phyloP scores from a whole-genome alignment of 2,113 vertebrate species.

The Coracopsis vasa region DNA sequence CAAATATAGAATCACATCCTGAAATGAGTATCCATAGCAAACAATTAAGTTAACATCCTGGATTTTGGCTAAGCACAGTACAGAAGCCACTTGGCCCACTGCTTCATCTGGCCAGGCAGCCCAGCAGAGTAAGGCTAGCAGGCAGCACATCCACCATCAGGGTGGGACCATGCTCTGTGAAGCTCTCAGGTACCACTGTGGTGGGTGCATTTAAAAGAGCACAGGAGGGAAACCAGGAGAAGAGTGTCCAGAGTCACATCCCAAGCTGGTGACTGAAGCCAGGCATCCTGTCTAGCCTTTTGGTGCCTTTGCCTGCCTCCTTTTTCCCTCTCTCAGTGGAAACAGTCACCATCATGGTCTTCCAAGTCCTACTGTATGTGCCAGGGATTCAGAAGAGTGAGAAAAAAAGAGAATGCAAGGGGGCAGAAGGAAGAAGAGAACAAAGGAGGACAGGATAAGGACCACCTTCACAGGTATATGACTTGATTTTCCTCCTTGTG shows the following conservation, averaged over 20 bases:
- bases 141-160: not conserved
- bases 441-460: not conserved
- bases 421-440: not conserved
- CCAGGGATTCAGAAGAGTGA: not conserved
- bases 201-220: not conserved
- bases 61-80: not conserved
- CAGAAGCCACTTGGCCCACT: not conserved
- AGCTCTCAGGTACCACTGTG: not conserved
- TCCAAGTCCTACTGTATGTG: not conserved
- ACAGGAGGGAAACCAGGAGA: not conserved
- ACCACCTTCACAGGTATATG: not conserved
- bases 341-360: not conserved
- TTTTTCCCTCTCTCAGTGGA: not conserved
- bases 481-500: not conserved
- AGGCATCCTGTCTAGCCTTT: not conserved
- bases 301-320: not conserved
- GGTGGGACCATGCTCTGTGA: not conserved
- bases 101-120: not conserved
- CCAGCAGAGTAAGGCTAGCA: not conserved
- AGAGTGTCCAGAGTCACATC: not conserved
- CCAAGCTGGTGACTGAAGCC: not conserved
- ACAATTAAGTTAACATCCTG: not conserved
- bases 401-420: not conserved
- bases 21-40: conserved; percentile 22
- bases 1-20: not conserved